Evolutionary conservation across 2,797 vertebrate species (phyloP), one percentile per base, ranked within the genome.

Genomic region (Rhyacichthys aspro): DNA sequence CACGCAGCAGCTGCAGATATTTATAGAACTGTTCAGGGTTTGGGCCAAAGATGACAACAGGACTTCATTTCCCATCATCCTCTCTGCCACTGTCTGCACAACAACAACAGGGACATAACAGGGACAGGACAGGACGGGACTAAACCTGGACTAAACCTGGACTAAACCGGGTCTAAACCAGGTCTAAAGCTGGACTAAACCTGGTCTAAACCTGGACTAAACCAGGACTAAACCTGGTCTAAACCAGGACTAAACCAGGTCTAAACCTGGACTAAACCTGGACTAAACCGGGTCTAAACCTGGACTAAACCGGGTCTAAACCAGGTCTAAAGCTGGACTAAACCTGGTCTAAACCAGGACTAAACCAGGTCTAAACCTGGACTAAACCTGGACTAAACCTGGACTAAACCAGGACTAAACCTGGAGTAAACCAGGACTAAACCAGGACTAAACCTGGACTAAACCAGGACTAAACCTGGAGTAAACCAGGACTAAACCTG

Each of bases 41-140:
- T 28, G 23, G 23, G 7, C 23, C 23, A 28, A 6, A 28, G 23
- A 28, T 6, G 7, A 28, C 23, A 3, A 28, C 23, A 6, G 19
- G 44, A 46, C 44, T 46, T 23, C 18, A 8, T 46, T 46, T 12
- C 44, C 44, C 44, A 46, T 46, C 11, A 46, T 46, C 18, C 44
- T 14, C 44, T 14, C 11, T 28, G 19, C 12, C 19, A 14, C 5
- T 5, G 43, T 16, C 10, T 16, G n/a, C n/a, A n/a, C n/a, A n/a
- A 28, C 3, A 28, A 28, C 23, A 28, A 28, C 23, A 2, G 23
- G 3, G 7, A 28, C 4, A 28, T 28, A 28, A 28, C 23, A 28
- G 7, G 1, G 23, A 5, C 4, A 43, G 41, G 8, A 14, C 41
- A n/a, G 41, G 41, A 14, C 41, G 7, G 41, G 41, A 4, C 9